Percentiles rank a stretch among this genome's conserved stretches.
These are phyloP conservation scores for Tamias sibiricus DNA, from an alignment of 2,113 vertebrate genomes.

Conservation along the genomic window DNA sequence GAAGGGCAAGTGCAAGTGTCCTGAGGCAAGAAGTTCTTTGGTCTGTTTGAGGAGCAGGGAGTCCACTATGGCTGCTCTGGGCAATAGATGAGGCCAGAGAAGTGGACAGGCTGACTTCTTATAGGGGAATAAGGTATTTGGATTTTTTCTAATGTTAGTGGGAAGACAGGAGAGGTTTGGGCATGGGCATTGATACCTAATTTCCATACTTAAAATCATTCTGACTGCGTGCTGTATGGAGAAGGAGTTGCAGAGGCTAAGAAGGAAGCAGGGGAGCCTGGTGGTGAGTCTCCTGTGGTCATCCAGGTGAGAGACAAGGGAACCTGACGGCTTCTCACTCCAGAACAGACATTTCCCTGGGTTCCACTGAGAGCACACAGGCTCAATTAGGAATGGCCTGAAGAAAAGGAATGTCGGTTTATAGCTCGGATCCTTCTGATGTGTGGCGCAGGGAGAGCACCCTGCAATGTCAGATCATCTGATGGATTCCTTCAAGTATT, in stretches of 20 bases:
- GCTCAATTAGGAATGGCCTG: background rate
- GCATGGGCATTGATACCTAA: no score
- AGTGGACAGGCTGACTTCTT: background rate
- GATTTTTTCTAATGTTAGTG: background rate
- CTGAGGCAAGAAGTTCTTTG: background rate
- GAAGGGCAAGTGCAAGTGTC: background rate
- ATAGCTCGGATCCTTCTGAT: background rate
- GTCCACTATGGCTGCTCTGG: background rate
- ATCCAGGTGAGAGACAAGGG: background rate
- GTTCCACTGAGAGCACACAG: background rate
- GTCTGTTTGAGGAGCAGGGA: background rate
- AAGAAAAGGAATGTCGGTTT: background rate
- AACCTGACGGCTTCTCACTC: background rate
- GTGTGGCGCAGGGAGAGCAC: background rate
- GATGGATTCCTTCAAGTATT: slow-evolving; percentile 62
- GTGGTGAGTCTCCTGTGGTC: background rate
- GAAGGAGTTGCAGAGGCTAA: background rate
- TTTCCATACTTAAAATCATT: background rate
- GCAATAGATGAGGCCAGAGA: background rate
- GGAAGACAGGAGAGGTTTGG: background rate
- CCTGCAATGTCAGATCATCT: background rate
- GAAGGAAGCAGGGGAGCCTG: background rate
- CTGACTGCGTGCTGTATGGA: background rate
- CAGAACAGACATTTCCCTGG: background rate
- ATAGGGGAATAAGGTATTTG: background rate